Evolutionary conservation across 2,113 vertebrate genomes (phyloP).

Genomic region (Antechinus stuartii): DNA sequence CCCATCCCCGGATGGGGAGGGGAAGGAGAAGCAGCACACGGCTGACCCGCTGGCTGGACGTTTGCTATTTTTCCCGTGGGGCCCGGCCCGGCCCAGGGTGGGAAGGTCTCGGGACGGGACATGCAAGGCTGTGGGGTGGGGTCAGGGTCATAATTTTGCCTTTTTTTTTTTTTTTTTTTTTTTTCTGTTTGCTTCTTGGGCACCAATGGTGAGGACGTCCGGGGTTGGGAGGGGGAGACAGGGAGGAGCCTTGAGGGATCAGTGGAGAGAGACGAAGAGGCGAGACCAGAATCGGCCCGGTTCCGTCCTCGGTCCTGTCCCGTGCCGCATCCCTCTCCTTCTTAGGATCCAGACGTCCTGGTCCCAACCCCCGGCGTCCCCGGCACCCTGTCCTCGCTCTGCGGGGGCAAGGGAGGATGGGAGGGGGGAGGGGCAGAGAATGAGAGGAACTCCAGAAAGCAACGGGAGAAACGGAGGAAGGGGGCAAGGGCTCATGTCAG

Average conservation of each 20-base stretch:
- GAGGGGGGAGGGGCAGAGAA: not conserved
- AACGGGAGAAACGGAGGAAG: conserved; percentile 68
- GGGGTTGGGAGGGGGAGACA: not conserved
- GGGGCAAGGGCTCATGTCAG: conserved; percentile 68
- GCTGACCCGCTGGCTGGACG: conserved; percentile 77
- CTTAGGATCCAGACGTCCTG: conserved; percentile 71
- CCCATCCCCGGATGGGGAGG: conserved; percentile 48
- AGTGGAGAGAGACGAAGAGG: conserved; percentile 56
- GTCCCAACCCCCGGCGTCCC: conserved; percentile 39
- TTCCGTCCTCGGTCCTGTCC: not conserved
- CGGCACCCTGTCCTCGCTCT: not conserved
- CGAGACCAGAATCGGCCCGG: conserved; percentile 36
- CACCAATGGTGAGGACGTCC: conserved; percentile 71
- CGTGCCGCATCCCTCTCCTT: not conserved
- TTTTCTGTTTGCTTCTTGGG: conserved; percentile 77
- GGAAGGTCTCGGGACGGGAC: conserved; percentile 77
- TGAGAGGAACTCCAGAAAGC: conserved; percentile 68
- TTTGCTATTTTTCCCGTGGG: conserved; percentile 80
- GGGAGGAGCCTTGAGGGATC: conserved; percentile 53
- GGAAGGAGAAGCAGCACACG: conserved; percentile 77
- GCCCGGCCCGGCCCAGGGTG: conserved; percentile 67
- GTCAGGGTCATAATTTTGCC: conserved; percentile 19
- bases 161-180: conserved; percentile 68
- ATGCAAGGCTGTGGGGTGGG: conserved; percentile 69
- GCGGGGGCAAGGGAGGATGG: not conserved